Evolutionary conservation across 2,113 vertebrate species (phyloP).

Genomic region (Dasypus novemcinctus): DNA sequence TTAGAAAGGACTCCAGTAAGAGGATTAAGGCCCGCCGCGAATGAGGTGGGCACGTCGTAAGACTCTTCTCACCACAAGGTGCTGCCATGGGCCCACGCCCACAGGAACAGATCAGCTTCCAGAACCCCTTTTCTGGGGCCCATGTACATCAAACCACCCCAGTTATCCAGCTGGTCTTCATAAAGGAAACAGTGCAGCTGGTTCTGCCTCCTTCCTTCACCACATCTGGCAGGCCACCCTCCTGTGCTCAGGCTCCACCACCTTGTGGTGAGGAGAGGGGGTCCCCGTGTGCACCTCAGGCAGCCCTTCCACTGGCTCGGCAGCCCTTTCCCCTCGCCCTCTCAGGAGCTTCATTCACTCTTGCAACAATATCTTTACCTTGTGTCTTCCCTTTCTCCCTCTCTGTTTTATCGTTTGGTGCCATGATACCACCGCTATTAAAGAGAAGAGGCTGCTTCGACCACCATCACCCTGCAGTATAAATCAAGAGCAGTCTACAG

Average conservation of each 20-base stretch:
- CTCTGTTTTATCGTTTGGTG: neutral
- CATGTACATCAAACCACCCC: too few species aligned
- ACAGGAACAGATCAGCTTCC: too few species aligned
- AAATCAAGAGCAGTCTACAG: neutral
- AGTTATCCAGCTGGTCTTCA: neutral
- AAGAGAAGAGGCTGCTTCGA: neutral
- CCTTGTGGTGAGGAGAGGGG: neutral
- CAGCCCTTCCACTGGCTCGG: too few species aligned
- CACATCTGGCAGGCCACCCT: too few species aligned
- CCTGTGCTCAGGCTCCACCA: neutral
- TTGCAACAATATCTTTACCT: neutral
- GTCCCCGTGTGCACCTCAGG: too few species aligned
- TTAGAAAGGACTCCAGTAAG: too few species aligned
- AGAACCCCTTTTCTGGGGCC: too few species aligned
- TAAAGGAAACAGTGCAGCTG: neutral
- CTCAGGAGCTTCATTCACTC: neutral
- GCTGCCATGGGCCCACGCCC: too few species aligned
- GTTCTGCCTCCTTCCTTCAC: neutral
- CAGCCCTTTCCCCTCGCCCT: too few species aligned
- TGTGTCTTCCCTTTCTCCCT: neutral
- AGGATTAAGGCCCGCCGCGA: too few species aligned
- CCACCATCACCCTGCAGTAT: neutral
- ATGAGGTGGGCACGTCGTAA: too few species aligned
- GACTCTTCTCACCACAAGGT: too few species aligned
- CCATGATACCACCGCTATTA: neutral